Percentiles rank a stretch among this genome's conserved stretches.
These are phyloP conservation scores for Aurelia sp. DNA, from an alignment of 30 jellyfish, hydroid and myxozoan species.

Conservation along the genomic window DNA sequence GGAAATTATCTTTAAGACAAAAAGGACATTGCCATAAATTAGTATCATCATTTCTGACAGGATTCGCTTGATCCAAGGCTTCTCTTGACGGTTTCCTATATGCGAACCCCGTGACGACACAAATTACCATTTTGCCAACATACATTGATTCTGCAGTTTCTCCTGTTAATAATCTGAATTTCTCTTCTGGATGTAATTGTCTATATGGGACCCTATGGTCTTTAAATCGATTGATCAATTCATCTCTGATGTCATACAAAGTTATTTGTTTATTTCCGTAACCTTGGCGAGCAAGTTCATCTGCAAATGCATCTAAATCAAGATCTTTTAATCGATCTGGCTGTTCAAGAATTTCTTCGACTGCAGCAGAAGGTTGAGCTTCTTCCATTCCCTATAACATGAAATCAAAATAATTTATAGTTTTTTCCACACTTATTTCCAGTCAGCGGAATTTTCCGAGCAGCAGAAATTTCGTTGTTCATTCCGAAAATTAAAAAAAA, in stretches of 20 bases:
- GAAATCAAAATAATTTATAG: neutral
- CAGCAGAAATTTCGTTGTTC: no score
- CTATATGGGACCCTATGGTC: conserved; percentile 89
- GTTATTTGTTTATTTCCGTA: conserved; percentile 96
- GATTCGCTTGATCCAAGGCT: conserved; percentile 96
- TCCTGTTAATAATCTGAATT: conserved; percentile 83
- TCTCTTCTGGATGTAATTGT: conserved; percentile 74
- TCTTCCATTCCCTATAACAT: conserved; percentile 92
- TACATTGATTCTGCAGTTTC: conserved; percentile 90
- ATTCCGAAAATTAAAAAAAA: no score
- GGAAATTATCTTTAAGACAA: conserved; percentile 88
- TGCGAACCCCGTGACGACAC: conserved; percentile 96
- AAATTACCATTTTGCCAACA: conserved; percentile 87
- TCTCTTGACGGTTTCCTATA: conserved; percentile 92
- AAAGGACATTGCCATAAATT: conserved; percentile 96
- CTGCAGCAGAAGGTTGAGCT: conserved; percentile 94
- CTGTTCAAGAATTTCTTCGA: conserved; percentile 91
- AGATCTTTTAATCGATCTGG: conserved; percentile 96
- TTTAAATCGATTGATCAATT: conserved; percentile 85
- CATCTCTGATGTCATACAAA: conserved; percentile 95
- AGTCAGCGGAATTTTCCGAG: no score
- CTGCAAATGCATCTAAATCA: conserved; percentile 97
- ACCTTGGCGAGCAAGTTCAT: conserved; percentile 98
- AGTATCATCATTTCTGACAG: conserved; percentile 93
- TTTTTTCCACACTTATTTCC: no score